Base-by-base conservation (phyloP, 2,888 invertebrate species). In the Mythimna ferrago region DNA sequence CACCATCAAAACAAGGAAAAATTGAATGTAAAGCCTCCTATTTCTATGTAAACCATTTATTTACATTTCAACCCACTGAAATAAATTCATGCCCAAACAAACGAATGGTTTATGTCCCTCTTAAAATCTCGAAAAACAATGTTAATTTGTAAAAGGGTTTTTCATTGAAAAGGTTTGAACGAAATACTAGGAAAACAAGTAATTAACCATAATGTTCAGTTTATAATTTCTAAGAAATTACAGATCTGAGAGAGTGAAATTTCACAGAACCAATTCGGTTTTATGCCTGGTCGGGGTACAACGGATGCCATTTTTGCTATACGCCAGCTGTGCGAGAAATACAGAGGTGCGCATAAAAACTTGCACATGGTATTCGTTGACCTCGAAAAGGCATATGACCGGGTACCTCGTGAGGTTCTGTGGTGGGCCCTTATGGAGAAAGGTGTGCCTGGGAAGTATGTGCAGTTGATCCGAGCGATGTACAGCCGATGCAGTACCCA, bases 11-110 rank as follows among this genome's bases (percentile, higher is more conserved):
- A 75, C 21, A 61, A 80, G 21, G n/a, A 66, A 57, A 69, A 66
- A 75, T n/a, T 74, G 32, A 74, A 68, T 48, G 21, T 44, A 48
- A 71, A 76, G 61, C 68, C 68, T 74, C 10, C 67, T 61, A 74
- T 74, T 68, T 62, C 60, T 79, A 14, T 65, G 19, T 57, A 66
- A 38, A 80, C 56, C 60, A 80, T 74, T 73, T 61, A 65, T 78
- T 62, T 78, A 68, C 53, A 62, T 74, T 78, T 67, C 51, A 61
- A 67, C 58, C 64, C 51, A 44, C 3, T 57, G 56, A 2, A 68
- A 75, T 62, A 32, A 78, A 75, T 80, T 80, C 61, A 63, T 51
- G 21, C 62, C 16, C 6, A 11, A 26, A 44, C 35, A 65, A 74
- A 67, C 26, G 21, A 67, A 54, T 41, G 62, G 44, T 58, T 78